These are phyloP conservation scores for Misgurnus mizolepis DNA, from an alignment of 2,113 vertebrate genomes.

Conservation along the genomic window DNA sequence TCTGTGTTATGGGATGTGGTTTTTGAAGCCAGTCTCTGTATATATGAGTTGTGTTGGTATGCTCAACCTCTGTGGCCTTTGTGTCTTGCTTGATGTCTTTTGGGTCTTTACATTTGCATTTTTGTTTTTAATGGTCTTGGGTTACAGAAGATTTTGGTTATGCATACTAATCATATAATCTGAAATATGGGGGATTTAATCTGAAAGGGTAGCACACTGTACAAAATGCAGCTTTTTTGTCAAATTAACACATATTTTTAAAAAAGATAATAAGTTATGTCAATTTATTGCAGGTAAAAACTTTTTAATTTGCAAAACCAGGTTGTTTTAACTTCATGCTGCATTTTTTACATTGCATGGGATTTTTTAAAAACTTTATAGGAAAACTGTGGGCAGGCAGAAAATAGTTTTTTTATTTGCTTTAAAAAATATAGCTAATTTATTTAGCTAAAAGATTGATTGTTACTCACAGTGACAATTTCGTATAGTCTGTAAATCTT, in stretches of 20 bases:
- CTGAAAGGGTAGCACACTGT: background rate
- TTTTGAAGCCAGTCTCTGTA: slow-evolving; percentile 50
- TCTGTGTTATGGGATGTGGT: slow-evolving; percentile 51
- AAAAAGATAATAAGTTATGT: background rate
- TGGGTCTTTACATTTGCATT: slow-evolving; percentile 18
- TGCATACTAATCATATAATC: background rate
- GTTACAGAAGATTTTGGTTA: background rate
- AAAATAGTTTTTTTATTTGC: background rate
- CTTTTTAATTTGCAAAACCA: too few relatives aligned
- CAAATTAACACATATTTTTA: too few relatives aligned
- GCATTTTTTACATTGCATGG: too few relatives aligned
- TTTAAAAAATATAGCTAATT: too few relatives aligned
- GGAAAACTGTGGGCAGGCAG: background rate
- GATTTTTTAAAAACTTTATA: background rate
- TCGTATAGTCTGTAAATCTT: background rate
- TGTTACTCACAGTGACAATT: background rate
- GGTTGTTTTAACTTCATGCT: too few relatives aligned
- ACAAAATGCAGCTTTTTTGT: too few relatives aligned
- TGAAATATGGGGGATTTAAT: background rate
- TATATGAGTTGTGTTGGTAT: slow-evolving; percentile 55
- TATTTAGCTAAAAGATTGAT: background rate
- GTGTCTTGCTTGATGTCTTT: slow-evolving; percentile 44
- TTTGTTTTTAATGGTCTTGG: background rate
- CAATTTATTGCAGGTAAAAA: too few relatives aligned
- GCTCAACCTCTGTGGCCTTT: slow-evolving; percentile 68